phyloP scores from a whole-genome alignment of 2,797 vertebrate genomes.

The Dendrocincla fuliginosa region DNA sequence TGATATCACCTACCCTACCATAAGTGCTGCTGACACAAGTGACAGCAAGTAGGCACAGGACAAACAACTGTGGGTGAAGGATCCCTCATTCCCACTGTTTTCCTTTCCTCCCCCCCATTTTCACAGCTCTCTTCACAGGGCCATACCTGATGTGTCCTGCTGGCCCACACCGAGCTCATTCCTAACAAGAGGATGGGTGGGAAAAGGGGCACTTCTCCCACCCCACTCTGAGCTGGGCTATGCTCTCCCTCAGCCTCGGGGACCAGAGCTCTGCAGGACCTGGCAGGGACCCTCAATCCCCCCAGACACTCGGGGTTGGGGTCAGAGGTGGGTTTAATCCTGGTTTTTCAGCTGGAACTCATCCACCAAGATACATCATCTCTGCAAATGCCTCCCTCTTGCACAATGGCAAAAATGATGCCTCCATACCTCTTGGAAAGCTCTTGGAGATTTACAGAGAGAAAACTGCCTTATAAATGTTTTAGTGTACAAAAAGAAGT shows the following conservation, averaged over 20 bases:
- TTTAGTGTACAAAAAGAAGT: not conserved
- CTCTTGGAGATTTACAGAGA: not conserved
- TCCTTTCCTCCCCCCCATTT: not conserved
- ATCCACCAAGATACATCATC: not conserved
- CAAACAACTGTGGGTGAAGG: not conserved
- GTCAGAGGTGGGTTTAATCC: not conserved
- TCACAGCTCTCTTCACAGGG: not conserved
- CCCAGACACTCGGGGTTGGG: not conserved
- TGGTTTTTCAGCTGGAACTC: not conserved
- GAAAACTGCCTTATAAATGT: conserved; percentile 4
- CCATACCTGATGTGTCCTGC: not conserved
- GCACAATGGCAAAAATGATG: not conserved
- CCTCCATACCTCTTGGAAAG: not conserved
- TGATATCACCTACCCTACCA: not conserved
- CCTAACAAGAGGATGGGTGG: not conserved
- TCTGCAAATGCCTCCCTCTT: not conserved
- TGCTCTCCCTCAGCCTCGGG: not conserved
- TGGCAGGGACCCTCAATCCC: not conserved
- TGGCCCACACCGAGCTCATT: not conserved
- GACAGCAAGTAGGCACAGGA: not conserved
- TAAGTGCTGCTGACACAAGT: not conserved
- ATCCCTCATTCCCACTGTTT: not conserved
- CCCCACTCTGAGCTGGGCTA: not conserved
- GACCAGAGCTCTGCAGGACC: not conserved
- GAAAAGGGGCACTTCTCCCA: not conserved